Evolutionary conservation across 2,888 invertebrate species (phyloP).

Genomic region (Troides oblongomaculatus): DNA sequence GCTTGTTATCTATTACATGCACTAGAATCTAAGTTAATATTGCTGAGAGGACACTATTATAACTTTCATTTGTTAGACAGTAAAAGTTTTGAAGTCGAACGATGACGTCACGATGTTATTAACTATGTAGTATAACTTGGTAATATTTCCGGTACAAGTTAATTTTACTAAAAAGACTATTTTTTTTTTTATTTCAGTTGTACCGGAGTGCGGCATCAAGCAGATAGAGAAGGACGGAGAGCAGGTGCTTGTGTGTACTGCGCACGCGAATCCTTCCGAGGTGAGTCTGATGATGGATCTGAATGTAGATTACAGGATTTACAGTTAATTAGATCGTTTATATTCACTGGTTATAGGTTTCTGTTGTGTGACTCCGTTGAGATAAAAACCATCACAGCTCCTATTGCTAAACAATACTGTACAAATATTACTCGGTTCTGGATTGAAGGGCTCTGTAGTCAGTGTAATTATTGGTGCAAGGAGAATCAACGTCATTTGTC

Average conservation of each 20-base stretch:
- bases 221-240: slow-evolving; percentile 86
- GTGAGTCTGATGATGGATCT: slow-evolving; percentile 56
- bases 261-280: slow-evolving; percentile 88
- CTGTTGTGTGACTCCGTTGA: too few species aligned
- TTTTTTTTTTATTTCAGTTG: slow-evolving; percentile 79
- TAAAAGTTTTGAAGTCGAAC: neutral
- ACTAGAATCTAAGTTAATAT: too few species aligned
- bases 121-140: neutral
- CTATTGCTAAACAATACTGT: too few species aligned
- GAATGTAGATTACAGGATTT: neutral
- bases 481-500: too few species aligned
- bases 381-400: too few species aligned
- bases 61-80: too few species aligned
- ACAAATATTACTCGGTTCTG: too few species aligned
- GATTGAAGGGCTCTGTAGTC: too few species aligned
- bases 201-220: slow-evolving; percentile 91
- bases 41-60: too few species aligned
- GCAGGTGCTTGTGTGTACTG: slow-evolving; percentile 89
- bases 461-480: too few species aligned
- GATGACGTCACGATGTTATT: neutral
- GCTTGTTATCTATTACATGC: too few species aligned
- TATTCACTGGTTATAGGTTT: too few species aligned
- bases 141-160: neutral
- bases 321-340: neutral
- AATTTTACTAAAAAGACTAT: neutral